Evolutionary conservation across 1,140 invertebrate species (phyloP), one percentile per base, ranked within the genome.

Genomic region (Atta texana): DNA sequence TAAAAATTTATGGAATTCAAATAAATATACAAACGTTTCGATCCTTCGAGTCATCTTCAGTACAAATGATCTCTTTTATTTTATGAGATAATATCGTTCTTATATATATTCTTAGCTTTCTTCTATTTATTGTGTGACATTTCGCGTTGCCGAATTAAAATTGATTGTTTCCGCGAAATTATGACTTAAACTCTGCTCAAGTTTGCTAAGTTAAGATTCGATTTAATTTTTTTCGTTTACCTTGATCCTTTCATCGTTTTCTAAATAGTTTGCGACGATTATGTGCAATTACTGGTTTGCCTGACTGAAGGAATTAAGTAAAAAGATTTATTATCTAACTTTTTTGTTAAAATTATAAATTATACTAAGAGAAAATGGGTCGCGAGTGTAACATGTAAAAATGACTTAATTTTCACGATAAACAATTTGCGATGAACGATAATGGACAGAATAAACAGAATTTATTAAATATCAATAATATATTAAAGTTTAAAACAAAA

Each of bases 231-330:
- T 55, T 68, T 80, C 57, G 24, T 8, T 31, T 68, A 69, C 77
- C 49, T 80, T 69, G 77, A 80, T 77, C 21, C 57, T 4, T 59
- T 21, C 8, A 14, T 8, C 8, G 24, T 12, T 53, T 68, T 39
- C 7, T 53, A 44, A 53, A 16, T 24, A 3, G n/a, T 55, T 24
- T 21, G 24, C 49, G 7, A 64, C 59, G 16, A 51, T 34, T 53
- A 49, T 80, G 10, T 34, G 21, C n/a, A 44, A 18, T 10, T 44
- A 28, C 12, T 44, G 8, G 6, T 55, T 68, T 28, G 63, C 44
- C n/a, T 55, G 77, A 68, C 49, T 31, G 28, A 39, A n/a, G 16
- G 14, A 55, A 80, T 80, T 80, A 69, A 69, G 8, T 39, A 39
- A 66, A n/a, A 5, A 80, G 66, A 55, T 80, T 80, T 28, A 21